A percentile compares a stretch with the other conserved stretches of the same genome.
Conservation (phyloP, 2,113 vertebrate species). For the Siniperca chuatsi region DNA sequence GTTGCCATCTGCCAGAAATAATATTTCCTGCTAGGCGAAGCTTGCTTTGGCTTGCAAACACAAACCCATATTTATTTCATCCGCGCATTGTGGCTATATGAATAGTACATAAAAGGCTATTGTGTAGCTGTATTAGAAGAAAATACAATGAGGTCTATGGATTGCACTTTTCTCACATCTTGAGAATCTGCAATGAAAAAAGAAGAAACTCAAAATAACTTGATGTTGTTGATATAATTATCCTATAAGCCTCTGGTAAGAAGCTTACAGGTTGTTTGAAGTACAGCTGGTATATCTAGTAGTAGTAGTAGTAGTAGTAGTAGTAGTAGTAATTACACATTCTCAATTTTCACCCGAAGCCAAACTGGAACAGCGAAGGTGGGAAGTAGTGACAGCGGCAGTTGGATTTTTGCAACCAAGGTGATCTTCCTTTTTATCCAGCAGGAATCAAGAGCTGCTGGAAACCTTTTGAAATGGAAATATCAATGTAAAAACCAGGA, state of each 20-base stretch:
- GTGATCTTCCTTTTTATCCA: conserved; percentile 8
- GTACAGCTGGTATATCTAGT: not conserved
- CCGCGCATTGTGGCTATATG: not conserved
- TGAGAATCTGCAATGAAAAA: not conserved
- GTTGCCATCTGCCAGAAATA: not conserved
- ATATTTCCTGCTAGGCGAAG: not conserved
- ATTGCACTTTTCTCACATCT: not conserved
- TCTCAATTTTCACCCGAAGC: not conserved
- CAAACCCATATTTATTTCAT: not conserved
- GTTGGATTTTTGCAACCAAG: conserved; percentile 12
- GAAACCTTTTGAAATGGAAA: conserved; percentile 56
- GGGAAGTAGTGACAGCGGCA: not conserved
- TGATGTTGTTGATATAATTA: not conserved
- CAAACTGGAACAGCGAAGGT: not conserved
- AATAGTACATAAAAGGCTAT: not conserved
- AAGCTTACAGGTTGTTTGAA: conserved; percentile 12
- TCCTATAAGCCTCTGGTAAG: not conserved
- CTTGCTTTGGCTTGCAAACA: not conserved
- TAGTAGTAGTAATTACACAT: not conserved
- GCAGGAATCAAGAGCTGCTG: not conserved
- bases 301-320: not conserved
- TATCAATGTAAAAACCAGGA: conserved; percentile 10
- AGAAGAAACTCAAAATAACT: not conserved
- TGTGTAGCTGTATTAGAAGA: not conserved
- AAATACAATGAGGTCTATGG: not conserved